Percentiles rank a stretch among this genome's conserved stretches.
Evolutionary conservation across 2,888 invertebrate species (phyloP).

Genomic region (Aspidiotus rigidus): DNA sequence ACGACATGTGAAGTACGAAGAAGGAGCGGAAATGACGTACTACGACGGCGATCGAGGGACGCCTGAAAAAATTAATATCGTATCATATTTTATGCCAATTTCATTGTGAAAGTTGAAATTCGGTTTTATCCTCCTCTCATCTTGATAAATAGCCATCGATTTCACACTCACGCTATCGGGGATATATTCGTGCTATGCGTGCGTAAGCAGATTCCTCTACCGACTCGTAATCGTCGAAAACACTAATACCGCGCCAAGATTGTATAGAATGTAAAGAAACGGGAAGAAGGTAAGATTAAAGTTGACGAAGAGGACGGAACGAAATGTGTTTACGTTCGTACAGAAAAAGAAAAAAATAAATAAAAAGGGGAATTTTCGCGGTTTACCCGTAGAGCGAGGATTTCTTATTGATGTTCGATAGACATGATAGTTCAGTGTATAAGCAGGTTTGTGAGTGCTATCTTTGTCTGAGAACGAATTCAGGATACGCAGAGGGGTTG

Average conservation of each 20-base stretch:
- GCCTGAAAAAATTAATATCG: slow-evolving; percentile 2
- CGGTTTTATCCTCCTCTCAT: slow-evolving; percentile 17
- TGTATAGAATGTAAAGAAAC: slow-evolving; percentile 4
- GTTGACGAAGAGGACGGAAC: slow-evolving; percentile 5
- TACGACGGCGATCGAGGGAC: no score
- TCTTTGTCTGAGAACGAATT: background rate
- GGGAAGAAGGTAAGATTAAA: slow-evolving; percentile 21
- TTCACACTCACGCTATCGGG: slow-evolving; percentile 23
- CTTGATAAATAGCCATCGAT: slow-evolving; percentile 31
- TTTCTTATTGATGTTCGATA: slow-evolving; percentile 18
- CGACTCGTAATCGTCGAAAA: background rate
- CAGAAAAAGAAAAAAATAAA: background rate
- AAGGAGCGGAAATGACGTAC: no score
- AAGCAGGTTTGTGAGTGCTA: slow-evolving; percentile 8
- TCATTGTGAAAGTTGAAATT: slow-evolving; percentile 1
- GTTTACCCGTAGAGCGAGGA: slow-evolving; percentile 19
- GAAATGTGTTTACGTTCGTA: slow-evolving; percentile 15
- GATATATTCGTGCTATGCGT: slow-evolving; percentile 22
- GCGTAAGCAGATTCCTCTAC: slow-evolving; percentile 21
- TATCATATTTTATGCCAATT: background rate
- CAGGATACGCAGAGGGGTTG: slow-evolving; percentile 6
- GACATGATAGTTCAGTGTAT: background rate
- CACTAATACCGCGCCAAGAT: slow-evolving; percentile 4
- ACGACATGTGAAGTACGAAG: no score
- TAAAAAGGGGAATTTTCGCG: slow-evolving; percentile 13